Evolutionary conservation across 1,140 invertebrate species (phyloP).

Genomic region (Drosophila kanapiae): DNA sequence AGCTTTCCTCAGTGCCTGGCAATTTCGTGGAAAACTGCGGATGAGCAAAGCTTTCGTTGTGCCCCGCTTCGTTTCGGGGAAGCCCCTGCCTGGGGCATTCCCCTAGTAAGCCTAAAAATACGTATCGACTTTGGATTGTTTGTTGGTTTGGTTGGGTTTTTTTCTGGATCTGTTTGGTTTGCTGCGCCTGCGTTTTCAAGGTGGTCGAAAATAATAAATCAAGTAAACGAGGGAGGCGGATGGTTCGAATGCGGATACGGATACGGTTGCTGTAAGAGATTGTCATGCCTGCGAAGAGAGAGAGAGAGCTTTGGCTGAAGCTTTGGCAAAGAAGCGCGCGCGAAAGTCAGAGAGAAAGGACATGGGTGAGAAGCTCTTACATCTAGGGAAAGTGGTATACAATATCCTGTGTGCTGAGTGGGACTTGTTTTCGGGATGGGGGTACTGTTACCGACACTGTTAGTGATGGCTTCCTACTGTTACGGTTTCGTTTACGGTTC

Average conservation of each 20-base stretch:
- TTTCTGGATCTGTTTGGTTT: constrained; percentile 47
- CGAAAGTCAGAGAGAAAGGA: constrained; percentile 30
- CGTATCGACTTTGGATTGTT: constrained; percentile 85
- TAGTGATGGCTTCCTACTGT: constrained; percentile 2
- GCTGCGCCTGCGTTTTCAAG: constrained; percentile 56
- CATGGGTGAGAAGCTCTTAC: constrained; percentile 70
- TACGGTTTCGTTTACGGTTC: constrained; percentile 9
- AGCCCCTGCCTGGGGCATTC: constrained; percentile 15
- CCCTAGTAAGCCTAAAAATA: constrained; percentile 84
- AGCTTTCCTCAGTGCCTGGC: constrained; percentile 59
- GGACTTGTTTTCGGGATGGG: constrained; percentile 20
- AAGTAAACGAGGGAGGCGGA: constrained; percentile 41
- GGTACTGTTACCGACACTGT: constrained; percentile 38
- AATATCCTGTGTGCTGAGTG: constrained; percentile 34
- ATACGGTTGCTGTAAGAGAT: constrained; percentile 19
- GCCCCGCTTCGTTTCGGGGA: constrained; percentile 39
- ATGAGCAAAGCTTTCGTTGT: constrained; percentile 66
- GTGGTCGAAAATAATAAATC: constrained; percentile 58
- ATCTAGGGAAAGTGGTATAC: constrained; percentile 42
- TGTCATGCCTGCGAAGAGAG: constrained; percentile 45
- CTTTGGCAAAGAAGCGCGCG: constrained; percentile 42
- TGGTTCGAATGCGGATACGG: constrained; percentile 14
- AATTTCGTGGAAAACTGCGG: constrained; percentile 57
- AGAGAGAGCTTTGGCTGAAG: constrained; percentile 51
- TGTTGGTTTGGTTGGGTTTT: constrained; percentile 54